Evolutionary conservation across 1,140 invertebrate genomes (phyloP), one percentile per base, ranked within the genome.

Genomic region (Teleogryllus occipitalis): DNA sequence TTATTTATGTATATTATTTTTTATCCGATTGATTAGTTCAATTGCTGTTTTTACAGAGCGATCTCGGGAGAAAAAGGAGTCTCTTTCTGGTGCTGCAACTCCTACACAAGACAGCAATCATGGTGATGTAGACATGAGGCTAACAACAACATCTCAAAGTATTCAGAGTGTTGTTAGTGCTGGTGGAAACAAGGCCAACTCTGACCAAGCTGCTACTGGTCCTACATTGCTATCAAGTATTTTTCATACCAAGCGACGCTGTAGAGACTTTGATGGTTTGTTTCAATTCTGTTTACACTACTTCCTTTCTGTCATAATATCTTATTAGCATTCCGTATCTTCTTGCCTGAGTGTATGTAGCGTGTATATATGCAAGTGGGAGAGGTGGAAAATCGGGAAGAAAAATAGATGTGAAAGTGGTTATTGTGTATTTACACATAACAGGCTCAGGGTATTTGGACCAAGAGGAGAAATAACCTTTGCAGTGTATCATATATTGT

Each of bases 191-290:
- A 79, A 79, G 47, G 22, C 78, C 18, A 72, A 47, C 22, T 49
- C 54, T 54, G 76, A 77, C 46, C 47, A 18, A 48, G 47, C 18
- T n/a, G 8, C 76, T 77, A 80, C 46, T 78, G 82, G 8, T 47
- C 78, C 48, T 87, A 83, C 18, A 80, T 83, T 65, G 83, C 76
- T 82, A 82, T 86, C 82, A 12, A 78, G 84, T 75, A 81, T 82
- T 81, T 86, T 86, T 81, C 85, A 86, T 12, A 85, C 86, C 78
- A 93, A 92, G 82, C 86, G 90, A 80, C 86, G 92, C 65, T 79
- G 78, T 79, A 39, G 92, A 78, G 92, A 94, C 85, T 94, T 92
- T 83, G 92, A 94, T 84, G 92, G 91, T 92, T 82, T 84, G 87
- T 85, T 80, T 18, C 27, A 39, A 39, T 39, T 39, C 27, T 5